Conservation (phyloP, 2,888 invertebrate species). For the Callimorpha dominula region DNA sequence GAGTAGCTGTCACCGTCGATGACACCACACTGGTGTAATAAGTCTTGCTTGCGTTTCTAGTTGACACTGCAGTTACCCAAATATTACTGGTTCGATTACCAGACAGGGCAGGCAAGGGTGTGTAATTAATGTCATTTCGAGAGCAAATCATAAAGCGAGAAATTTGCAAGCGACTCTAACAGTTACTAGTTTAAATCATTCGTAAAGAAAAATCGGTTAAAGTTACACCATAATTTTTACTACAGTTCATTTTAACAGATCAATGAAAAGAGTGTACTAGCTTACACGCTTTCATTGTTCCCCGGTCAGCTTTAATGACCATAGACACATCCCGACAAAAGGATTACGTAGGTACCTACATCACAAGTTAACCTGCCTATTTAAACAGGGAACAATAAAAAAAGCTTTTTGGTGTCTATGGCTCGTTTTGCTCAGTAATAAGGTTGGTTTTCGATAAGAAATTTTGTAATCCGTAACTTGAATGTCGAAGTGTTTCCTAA, state of each 20-base stretch:
- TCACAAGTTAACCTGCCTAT: conserved; percentile 32
- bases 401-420: conserved; percentile 19
- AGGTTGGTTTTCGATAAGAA: conserved; percentile 28
- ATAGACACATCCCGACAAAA: conserved; percentile 14
- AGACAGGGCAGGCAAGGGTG: too few relatives aligned
- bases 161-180: background rate
- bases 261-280: conserved; percentile 8
- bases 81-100: background rate
- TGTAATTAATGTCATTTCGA: too few relatives aligned
- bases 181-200: background rate
- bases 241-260: conserved; percentile 11
- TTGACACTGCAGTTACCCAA: background rate
- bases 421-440: conserved; percentile 21
- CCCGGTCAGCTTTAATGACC: conserved; percentile 17
- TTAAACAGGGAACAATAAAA: conserved; percentile 31
- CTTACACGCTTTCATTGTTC: conserved; percentile 8
- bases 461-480: background rate
- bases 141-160: too few relatives aligned
- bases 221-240: background rate
- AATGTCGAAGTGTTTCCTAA: background rate
- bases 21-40: too few relatives aligned
- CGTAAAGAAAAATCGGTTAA: background rate
- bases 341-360: background rate
- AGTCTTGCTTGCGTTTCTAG: too few relatives aligned
- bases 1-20: too few relatives aligned